phyloP scores from a whole-genome alignment of 2,888 invertebrate genomes.

The Apamea monoglypha region DNA sequence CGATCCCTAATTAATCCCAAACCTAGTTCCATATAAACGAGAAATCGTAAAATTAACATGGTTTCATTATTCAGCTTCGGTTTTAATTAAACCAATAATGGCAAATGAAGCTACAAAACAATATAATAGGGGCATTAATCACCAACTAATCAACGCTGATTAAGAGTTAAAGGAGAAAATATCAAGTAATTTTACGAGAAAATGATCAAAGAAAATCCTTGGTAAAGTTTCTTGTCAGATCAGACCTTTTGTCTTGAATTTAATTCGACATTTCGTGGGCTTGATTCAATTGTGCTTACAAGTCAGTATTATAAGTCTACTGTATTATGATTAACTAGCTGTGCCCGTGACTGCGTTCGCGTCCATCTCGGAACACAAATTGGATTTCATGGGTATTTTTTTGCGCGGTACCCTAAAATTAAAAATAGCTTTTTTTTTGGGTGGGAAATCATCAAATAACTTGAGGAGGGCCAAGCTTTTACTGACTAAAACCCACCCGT shows the following conservation, averaged over 20 bases:
- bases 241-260: constrained; percentile 53
- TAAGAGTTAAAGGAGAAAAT: constrained; percentile 45
- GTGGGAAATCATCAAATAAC: no score
- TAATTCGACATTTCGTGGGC: constrained; percentile 36
- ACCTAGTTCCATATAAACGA: not conserved
- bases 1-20: constrained; percentile 18
- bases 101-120: constrained; percentile 29
- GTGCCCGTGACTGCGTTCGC: not conserved
- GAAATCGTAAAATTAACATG: constrained; percentile 20
- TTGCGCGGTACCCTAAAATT: not conserved
- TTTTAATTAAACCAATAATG: constrained; percentile 42
- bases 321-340: constrained; percentile 18
- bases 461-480: no score
- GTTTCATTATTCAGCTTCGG: constrained; percentile 8
- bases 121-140: constrained; percentile 51
- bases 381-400: not conserved
- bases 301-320: constrained; percentile 28
- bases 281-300: constrained; percentile 46
- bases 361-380: not conserved
- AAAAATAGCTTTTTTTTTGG: no score
- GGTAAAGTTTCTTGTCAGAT: constrained; percentile 36
- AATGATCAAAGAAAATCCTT: constrained; percentile 57
- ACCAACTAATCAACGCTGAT: constrained; percentile 51
- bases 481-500: no score
- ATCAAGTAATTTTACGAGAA: constrained; percentile 51